Evolutionary conservation across 2,888 invertebrate species (phyloP).

Genomic region (Scaptomyza polygonia): DNA sequence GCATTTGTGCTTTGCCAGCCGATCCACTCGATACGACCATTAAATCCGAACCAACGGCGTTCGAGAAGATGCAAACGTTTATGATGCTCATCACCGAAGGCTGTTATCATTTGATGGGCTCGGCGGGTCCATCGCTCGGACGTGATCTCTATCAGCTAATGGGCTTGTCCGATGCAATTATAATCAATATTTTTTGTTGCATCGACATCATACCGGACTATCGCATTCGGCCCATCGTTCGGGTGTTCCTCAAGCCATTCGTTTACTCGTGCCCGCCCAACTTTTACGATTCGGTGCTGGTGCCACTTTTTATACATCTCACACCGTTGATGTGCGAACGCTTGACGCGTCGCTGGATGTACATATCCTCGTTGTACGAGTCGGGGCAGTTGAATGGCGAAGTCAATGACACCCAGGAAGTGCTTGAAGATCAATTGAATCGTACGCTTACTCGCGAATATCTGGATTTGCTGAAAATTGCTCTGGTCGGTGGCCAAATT

Average conservation of each 20-base stretch:
- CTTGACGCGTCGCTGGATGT: conserved; percentile 91
- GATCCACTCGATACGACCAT: conserved; percentile 85
- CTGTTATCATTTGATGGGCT: conserved; percentile 92
- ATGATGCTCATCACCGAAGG: conserved; percentile 91
- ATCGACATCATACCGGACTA: conserved; percentile 91
- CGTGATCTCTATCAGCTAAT: conserved; percentile 93
- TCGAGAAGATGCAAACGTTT: conserved; percentile 94
- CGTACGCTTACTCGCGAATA: conserved; percentile 94
- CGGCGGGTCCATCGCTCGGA: conserved; percentile 91
- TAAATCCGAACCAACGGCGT: conserved; percentile 86
- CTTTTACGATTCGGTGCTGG: conserved; percentile 89
- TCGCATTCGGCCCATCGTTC: conserved; percentile 91
- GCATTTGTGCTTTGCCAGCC: conserved; percentile 85
- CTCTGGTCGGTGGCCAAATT: conserved; percentile 89
- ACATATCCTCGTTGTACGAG: conserved; percentile 90
- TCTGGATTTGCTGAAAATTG: conserved; percentile 91
- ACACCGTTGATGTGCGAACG: conserved; percentile 90
- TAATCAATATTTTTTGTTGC: conserved; percentile 86
- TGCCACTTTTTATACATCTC: conserved; percentile 91
- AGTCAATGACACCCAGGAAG: conserved; percentile 88
- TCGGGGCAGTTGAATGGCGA: conserved; percentile 91
- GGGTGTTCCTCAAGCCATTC: conserved; percentile 94
- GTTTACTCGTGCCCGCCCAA: conserved; percentile 93
- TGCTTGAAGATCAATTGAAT: conserved; percentile 93
- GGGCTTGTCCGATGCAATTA: conserved; percentile 90